Conservation (phyloP, 2,797 vertebrate species). For the Geotria australis region DNA sequence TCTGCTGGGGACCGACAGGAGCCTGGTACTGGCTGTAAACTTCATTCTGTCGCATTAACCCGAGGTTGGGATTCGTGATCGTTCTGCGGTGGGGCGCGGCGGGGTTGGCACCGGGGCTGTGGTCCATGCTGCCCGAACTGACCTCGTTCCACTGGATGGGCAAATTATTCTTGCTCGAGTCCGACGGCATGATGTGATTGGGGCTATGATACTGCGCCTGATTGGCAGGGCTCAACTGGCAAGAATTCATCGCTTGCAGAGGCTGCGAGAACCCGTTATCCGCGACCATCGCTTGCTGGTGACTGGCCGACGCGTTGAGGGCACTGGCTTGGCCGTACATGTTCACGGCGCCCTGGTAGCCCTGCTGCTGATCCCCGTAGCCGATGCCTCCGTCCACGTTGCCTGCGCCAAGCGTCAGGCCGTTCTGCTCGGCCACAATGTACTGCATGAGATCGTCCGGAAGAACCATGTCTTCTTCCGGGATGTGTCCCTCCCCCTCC, state of each 20-base stretch:
- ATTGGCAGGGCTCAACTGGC: slow-evolving; percentile 13
- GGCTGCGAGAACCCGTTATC: slow-evolving; percentile 11
- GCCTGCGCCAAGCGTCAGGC: too few relatives aligned
- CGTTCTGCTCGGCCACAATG: slow-evolving; percentile 14
- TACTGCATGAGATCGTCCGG: slow-evolving; percentile 90
- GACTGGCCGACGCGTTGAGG: slow-evolving; percentile 11
- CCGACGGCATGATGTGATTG: slow-evolving; percentile 9
- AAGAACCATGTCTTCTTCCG: slow-evolving; percentile 49
- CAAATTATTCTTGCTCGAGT: slow-evolving; percentile 29
- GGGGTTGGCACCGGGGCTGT: not conserved
- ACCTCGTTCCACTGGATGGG: slow-evolving; percentile 97
- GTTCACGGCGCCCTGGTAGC: slow-evolving; percentile 4
- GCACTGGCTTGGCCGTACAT: slow-evolving; percentile 6
- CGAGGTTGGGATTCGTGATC: too few relatives aligned
- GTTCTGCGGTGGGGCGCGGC: too few relatives aligned
- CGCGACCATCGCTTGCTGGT: slow-evolving; percentile 5
- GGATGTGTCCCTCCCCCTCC: slow-evolving; percentile 17
- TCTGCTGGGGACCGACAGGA: too few relatives aligned
- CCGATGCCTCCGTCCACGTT: too few relatives aligned
- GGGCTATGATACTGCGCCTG: slow-evolving; percentile 7
- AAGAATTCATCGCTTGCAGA: slow-evolving; percentile 16
- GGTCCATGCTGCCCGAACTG: slow-evolving; percentile 66
- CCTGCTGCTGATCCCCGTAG: too few relatives aligned
- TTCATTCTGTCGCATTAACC: too few relatives aligned
- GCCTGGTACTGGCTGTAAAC: too few relatives aligned